phyloP scores from a whole-genome alignment of 2,888 invertebrate genomes.

The Odontocerum albicorne region DNA sequence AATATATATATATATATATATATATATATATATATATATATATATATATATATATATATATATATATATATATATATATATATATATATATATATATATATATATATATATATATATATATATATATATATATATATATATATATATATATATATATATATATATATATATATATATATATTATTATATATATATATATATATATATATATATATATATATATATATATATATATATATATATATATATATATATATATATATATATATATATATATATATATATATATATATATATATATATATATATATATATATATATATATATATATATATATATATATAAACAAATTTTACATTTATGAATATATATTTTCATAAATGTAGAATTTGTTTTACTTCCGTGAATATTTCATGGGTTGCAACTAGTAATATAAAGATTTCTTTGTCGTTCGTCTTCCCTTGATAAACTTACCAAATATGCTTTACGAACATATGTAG shows the following conservation, averaged over 20 bases:
- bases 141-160: background rate
- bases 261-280: background rate
- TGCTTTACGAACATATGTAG: too few relatives aligned
- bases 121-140: background rate
- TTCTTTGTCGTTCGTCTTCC: too few relatives aligned
- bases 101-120: background rate
- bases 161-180: background rate
- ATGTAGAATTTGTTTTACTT: too few relatives aligned
- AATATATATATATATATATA: background rate
- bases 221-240: background rate
- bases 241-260: background rate
- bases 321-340: background rate
- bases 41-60: background rate
- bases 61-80: background rate
- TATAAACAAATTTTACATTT: background rate
- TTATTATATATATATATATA: background rate
- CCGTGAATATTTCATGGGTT: too few relatives aligned
- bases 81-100: background rate
- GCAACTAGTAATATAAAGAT: too few relatives aligned
- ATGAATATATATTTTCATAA: too few relatives aligned
- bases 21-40: background rate
- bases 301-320: background rate
- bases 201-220: background rate
- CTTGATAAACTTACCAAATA: too few relatives aligned
- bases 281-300: background rate